Percentiles rank a stretch among this genome's conserved stretches.
These are phyloP conservation scores for Aphis craccivora DNA, from an alignment of 1,140 invertebrate genomes.

Conservation along the genomic window DNA sequence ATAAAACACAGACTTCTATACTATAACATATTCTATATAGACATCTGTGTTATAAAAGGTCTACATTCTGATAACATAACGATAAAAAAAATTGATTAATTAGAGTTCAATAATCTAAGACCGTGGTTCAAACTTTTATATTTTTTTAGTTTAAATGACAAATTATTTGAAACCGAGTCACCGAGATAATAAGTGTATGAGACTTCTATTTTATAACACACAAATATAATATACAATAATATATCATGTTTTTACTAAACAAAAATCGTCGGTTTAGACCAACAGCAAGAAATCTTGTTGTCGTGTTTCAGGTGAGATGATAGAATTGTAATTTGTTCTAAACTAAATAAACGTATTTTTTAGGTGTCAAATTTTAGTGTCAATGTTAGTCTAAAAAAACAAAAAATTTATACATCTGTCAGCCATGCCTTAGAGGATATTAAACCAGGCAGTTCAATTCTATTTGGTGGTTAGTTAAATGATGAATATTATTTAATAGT, in stretches of 20 bases:
- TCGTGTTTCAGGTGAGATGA: constrained; percentile 31
- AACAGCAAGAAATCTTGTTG: constrained; percentile 8
- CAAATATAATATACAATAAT: not conserved
- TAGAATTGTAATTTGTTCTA: not conserved
- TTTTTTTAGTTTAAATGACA: not conserved
- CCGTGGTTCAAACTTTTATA: constrained; percentile 19
- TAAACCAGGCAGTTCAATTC: constrained; percentile 60
- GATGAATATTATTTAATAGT: not conserved
- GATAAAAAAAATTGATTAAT: constrained; percentile 26
- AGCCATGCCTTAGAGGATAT: constrained; percentile 62
- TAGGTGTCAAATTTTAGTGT: constrained; percentile 47
- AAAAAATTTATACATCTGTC: constrained; percentile 59
- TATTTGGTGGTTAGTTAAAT: constrained; percentile 61
- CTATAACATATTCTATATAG: too few relatives aligned
- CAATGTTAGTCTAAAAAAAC: not conserved
- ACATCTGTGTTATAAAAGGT: too few relatives aligned
- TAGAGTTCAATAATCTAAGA: too few relatives aligned
- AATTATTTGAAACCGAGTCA: not conserved
- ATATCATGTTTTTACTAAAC: constrained; percentile 23
- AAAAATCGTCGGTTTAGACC: not conserved
- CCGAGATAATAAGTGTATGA: not conserved
- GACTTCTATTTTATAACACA: not conserved
- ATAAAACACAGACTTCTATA: too few relatives aligned
- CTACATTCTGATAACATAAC: constrained; percentile 31
- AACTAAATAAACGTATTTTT: not conserved